Percentiles rank a stretch among this genome's conserved stretches.
Conservation (phyloP, 2,113 vertebrate genomes). For the Columbina picui region DNA sequence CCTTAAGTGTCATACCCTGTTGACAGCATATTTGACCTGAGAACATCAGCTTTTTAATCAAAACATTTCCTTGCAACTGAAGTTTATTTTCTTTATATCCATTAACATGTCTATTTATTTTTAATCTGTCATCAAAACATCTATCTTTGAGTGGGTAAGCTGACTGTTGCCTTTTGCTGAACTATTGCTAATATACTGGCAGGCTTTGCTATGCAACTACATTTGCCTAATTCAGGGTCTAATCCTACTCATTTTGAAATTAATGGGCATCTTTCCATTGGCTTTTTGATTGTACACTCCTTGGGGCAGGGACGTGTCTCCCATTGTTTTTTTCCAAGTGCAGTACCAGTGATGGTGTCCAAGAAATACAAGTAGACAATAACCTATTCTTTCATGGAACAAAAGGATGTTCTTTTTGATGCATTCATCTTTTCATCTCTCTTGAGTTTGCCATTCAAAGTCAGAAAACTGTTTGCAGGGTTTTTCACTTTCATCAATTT, state of each 20-base stretch:
- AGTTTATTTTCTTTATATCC: conserved; percentile 53
- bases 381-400: conserved; percentile 53
- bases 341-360: neutral
- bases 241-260: conserved; percentile 2
- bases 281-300: neutral
- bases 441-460: conserved; percentile 11
- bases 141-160: neutral
- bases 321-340: conserved; percentile 32
- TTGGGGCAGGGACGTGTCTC: conserved; percentile 6
- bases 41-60: conserved; percentile 46
- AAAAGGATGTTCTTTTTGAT: conserved; percentile 46
- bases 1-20: conserved; percentile 42
- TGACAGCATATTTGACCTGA: conserved; percentile 57
- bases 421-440: conserved; percentile 48
- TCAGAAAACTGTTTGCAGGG: neutral
- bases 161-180: conserved; percentile 12
- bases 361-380: conserved; percentile 50
- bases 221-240: neutral
- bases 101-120: conserved; percentile 44
- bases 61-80: conserved; percentile 48
- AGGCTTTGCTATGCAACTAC: neutral
- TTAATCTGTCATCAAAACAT: conserved; percentile 44
- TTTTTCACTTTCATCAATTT: conserved; percentile 23
- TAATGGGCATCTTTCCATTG: neutral
- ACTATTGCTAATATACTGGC: neutral